These are phyloP conservation scores for Eilema sororculum DNA, from an alignment of 2,888 invertebrate genomes.

Conservation along the genomic window DNA sequence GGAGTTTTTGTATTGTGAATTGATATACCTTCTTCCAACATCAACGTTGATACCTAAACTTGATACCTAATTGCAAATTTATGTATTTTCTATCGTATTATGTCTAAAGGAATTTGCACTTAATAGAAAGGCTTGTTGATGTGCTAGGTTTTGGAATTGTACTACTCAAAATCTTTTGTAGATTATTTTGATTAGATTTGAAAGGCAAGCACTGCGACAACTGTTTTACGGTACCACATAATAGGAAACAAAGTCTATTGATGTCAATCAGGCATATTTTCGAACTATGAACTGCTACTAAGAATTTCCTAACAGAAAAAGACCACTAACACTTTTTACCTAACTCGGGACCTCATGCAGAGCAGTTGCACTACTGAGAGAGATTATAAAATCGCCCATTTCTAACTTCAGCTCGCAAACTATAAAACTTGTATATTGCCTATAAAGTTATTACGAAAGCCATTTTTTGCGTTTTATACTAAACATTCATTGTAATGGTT, in stretches of 20 bases:
- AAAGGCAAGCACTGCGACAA: too few species aligned
- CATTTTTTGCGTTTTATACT: slow-evolving; percentile 2
- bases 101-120: neutral
- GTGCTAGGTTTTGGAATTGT: neutral
- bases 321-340: neutral
- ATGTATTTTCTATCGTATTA: neutral
- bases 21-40: neutral
- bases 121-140: neutral
- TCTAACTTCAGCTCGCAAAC: neutral
- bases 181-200: neutral
- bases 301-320: neutral
- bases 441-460: neutral
- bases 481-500: slow-evolving; percentile 9
- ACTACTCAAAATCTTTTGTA: neutral
- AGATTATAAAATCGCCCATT: neutral
- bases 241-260: too few species aligned
- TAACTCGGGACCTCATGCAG: neutral
- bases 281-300: neutral
- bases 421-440: neutral
- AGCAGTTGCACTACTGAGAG: neutral
- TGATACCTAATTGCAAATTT: neutral
- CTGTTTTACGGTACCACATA: too few species aligned
- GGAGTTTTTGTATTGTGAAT: neutral
- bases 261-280: neutral
- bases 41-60: neutral